Evolutionary conservation across 2,797 vertebrate species (phyloP), one percentile per base, ranked within the genome.

Genomic region (Aulostomus chinensis): DNA sequence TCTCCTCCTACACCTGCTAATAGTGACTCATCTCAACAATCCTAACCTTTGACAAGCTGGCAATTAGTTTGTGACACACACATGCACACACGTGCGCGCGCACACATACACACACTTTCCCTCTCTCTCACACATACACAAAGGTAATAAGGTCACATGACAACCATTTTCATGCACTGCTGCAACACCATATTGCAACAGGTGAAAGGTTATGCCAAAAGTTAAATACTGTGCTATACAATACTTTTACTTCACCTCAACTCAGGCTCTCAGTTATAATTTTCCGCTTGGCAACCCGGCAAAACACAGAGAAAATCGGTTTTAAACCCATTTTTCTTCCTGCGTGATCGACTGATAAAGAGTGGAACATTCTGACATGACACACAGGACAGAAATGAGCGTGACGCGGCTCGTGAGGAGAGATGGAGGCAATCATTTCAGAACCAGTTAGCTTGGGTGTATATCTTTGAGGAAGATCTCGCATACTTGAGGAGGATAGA

Each of bases 181-280:
- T 45, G 33, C 22, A 21, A 11, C 10, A 30, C 12, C 14, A 11
- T 21, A 21, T 5, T 56, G 42, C 61, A 59, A 21, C 34, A 55
- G 7, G 26, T 46, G 52, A 45, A 58, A 36, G 21, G 16, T 29
- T 25, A 48, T n/a, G 47, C 38, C 36, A 57, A 52, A 49, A 64
- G 56, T 75, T 30, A 75, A 51, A 58, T 50, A 39, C 14, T 54
- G 47, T 45, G 39, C 31, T 69, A 60, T 10, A 40, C 74, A 74
- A 76, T 34, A 61, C 41, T 69, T 57, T 67, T 41, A 67, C 55
- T 42, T 60, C 10, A 3, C 12, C 32, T 39, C 33, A 39, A 34
- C 35, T 46, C 9, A 6, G 37, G 4, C 30, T 41, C n/a, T n/a
- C n/a, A n/a, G n/a, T n/a, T n/a, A n/a, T n/a, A n/a, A n/a, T n/a